Evolutionary conservation across 2,797 vertebrate genomes (phyloP), one percentile per base, ranked within the genome.

Genomic region (Sebastes aleutianus): DNA sequence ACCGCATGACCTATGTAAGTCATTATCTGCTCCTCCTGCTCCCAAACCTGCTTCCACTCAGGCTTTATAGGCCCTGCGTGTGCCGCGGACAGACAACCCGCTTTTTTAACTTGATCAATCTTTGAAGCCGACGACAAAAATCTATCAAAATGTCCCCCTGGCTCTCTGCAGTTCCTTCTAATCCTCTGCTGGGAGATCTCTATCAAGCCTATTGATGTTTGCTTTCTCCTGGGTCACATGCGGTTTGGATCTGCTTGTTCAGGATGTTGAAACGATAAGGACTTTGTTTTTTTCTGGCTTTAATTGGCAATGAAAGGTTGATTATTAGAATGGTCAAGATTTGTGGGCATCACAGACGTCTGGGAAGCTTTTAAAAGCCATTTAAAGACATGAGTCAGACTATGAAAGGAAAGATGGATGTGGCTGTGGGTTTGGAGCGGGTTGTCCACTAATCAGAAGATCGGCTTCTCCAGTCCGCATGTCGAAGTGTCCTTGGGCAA

Each of bases 1-100:
- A 81, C 90, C 88, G 81, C 89, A 88, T 79, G 91, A 93, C 89
- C 92, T 88, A 88, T 94, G 91, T 90, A 93, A 94, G 86, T 93
- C 91, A 94, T 95, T 88, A 95, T 92, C 88, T 93, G 84, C 88
- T 87, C 73, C 82, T 87, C 71, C 81, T 87, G 78, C 75, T 85
- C 80, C 59, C 76, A 87, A 93, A 94, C 92, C 94, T 95, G 94
- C 93, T 95, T 95, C 88, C 90, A 95, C 92, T 96, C 92, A 93
- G 71, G 75, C 87, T 92, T 87, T 89, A 92, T 85, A 82, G 84
- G 84, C 36, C 83, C 79, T 82, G 87, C 77, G 87, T 93, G 88
- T 74, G 85, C 90, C 68, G 36, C 85, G 26, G 76, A 94, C 79
- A 81, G 89, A 88, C 90, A 86, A 91, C 74, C 89, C 71, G 89